Conservation (phyloP, 2,888 invertebrate species). For the Eudemis profundana region DNA sequence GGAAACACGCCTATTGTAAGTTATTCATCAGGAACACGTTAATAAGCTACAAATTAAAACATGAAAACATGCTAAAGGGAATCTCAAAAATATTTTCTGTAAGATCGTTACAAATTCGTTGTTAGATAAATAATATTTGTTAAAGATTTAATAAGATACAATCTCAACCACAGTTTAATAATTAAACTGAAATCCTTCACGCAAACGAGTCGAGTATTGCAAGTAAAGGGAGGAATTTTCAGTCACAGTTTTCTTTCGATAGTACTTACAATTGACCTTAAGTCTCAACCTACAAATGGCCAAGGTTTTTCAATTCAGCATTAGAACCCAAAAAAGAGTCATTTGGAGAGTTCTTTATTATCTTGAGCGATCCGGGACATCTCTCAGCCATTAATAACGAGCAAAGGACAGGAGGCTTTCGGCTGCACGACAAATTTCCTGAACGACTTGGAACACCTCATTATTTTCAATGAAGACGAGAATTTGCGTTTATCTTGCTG, state of each 20-base stretch:
- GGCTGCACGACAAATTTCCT: slow-evolving; percentile 61
- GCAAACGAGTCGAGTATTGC: neutral
- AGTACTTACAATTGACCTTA: slow-evolving; percentile 11
- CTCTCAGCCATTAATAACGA: slow-evolving; percentile 64
- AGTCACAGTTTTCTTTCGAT: neutral
- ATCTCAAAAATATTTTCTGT: no score
- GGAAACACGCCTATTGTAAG: no score
- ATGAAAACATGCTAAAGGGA: no score
- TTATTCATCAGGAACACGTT: no score
- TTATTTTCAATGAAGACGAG: slow-evolving; percentile 66
- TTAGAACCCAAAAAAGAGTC: slow-evolving; percentile 58
- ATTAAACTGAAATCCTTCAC: neutral
- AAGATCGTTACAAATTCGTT: no score
- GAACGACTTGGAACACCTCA: slow-evolving; percentile 59
- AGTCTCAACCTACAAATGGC: slow-evolving; percentile 51
- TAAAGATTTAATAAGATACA: no score
- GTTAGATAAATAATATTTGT: no score
- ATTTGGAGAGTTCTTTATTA: slow-evolving; percentile 67
- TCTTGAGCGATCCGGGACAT: slow-evolving; percentile 58
- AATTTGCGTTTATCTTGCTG: slow-evolving; percentile 58
- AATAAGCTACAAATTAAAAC: no score
- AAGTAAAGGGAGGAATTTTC: no score
- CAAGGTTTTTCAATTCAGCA: slow-evolving; percentile 51
- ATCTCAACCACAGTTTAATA: no score
- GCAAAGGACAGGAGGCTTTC: slow-evolving; percentile 59